Percentiles rank a stretch among this genome's conserved stretches.
phyloP scores from a whole-genome alignment of 2,113 vertebrate species.

The Equus quagga region DNA sequence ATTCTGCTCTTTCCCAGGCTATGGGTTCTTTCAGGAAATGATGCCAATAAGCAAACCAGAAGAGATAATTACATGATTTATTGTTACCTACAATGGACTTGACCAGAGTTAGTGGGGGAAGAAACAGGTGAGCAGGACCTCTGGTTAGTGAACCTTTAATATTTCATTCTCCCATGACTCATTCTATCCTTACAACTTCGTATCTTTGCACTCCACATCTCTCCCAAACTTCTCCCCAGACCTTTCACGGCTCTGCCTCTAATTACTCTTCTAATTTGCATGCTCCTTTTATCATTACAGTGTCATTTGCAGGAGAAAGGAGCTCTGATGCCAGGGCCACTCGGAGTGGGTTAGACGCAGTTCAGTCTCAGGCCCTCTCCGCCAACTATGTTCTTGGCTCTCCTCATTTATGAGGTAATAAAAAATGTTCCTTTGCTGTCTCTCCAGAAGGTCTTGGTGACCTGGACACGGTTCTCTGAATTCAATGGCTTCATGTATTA shows the following conservation, averaged over 20 bases:
- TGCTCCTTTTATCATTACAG: neutral
- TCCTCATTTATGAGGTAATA: neutral
- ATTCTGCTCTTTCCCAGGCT: neutral
- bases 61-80: neutral
- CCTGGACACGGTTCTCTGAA: neutral
- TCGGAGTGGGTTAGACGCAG: neutral
- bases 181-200: neutral
- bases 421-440: neutral
- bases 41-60: neutral
- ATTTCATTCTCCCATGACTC: neutral
- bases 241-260: neutral
- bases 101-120: neutral
- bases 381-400: neutral
- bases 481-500: neutral
- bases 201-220: neutral
- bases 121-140: neutral
- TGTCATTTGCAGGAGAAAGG: neutral
- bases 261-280: neutral
- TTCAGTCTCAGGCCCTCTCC: neutral
- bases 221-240: neutral
- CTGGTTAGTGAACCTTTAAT: neutral
- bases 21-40: neutral
- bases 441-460: constrained; percentile 26
- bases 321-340: neutral
- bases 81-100: neutral